Conservation (phyloP, 1,140 invertebrate genomes). For the Drosophila kurseongensis region DNA sequence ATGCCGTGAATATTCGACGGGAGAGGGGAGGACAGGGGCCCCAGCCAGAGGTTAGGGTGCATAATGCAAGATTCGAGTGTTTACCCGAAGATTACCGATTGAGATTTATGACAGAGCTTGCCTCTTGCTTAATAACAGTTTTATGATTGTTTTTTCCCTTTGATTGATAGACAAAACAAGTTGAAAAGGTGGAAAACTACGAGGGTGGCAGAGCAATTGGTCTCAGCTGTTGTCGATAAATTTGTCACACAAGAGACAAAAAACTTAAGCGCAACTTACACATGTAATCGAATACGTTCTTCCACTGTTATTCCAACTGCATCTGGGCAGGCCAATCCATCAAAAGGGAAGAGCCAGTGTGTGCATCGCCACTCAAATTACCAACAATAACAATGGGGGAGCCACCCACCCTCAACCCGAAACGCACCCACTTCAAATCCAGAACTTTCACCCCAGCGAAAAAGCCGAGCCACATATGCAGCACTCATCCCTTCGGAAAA, state of each 20-base stretch:
- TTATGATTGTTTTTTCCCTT: conserved; percentile 64
- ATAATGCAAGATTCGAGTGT: conserved; percentile 30
- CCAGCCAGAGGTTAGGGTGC: conserved; percentile 10
- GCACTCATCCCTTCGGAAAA: conserved; percentile 19
- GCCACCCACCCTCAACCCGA: conserved; percentile 28
- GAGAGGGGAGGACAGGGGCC: neutral
- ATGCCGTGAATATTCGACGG: conserved; percentile 35
- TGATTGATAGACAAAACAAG: conserved; percentile 61
- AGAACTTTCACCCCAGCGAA: neutral
- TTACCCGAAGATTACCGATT: conserved; percentile 57
- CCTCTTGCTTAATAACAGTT: conserved; percentile 68
- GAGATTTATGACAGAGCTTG: conserved; percentile 69
- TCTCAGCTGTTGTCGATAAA: conserved; percentile 75
- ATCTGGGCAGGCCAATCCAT: conserved; percentile 70
- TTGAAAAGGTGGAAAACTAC: conserved; percentile 19
- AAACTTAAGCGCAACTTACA: conserved; percentile 75
- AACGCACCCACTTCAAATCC: neutral
- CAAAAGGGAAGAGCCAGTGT: conserved; percentile 44
- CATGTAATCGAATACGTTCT: conserved; percentile 72
- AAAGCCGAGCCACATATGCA: conserved; percentile 11
- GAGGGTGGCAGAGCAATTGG: conserved; percentile 47
- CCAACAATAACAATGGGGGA: conserved; percentile 50
- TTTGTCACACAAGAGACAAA: conserved; percentile 62
- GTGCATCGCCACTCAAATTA: conserved; percentile 70
- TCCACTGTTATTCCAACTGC: conserved; percentile 33